These are phyloP conservation scores for Melipona beecheii DNA, from an alignment of 2,888 invertebrate species.

Conservation along the genomic window DNA sequence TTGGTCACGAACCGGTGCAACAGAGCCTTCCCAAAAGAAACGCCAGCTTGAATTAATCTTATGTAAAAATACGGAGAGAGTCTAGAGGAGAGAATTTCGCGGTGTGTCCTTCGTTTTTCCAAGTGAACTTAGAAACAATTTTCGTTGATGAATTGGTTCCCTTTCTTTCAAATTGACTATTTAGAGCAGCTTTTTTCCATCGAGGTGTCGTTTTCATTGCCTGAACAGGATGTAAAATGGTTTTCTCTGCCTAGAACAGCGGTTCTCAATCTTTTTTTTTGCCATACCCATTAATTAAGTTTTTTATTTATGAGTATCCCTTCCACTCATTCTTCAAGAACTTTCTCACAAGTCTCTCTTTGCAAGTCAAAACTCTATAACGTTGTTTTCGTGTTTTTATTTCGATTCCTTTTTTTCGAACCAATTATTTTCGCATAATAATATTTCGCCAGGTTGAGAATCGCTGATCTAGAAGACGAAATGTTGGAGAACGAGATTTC, in stretches of 20 bases:
- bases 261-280: too few relatives aligned
- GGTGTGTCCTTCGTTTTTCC: background rate
- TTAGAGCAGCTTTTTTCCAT: background rate
- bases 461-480: background rate
- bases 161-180: background rate
- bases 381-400: too few relatives aligned
- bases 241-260: background rate
- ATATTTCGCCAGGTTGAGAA: too few relatives aligned
- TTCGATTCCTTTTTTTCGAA: too few relatives aligned
- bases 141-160: background rate
- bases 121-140: too few relatives aligned
- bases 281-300: too few relatives aligned
- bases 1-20: conserved; percentile 58
- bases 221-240: conserved; percentile 15
- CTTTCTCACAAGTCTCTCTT: too few relatives aligned
- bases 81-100: background rate
- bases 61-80: conserved; percentile 29
- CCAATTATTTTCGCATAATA: too few relatives aligned
- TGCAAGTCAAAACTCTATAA: too few relatives aligned
- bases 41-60: conserved; percentile 56
- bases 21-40: conserved; percentile 42
- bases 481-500: conserved; percentile 9
- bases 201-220: conserved; percentile 6
- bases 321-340: too few relatives aligned
- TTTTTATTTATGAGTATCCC: too few relatives aligned